phyloP scores from a whole-genome alignment of 2,797 vertebrate genomes.

The Scomberomorus guttatus region DNA sequence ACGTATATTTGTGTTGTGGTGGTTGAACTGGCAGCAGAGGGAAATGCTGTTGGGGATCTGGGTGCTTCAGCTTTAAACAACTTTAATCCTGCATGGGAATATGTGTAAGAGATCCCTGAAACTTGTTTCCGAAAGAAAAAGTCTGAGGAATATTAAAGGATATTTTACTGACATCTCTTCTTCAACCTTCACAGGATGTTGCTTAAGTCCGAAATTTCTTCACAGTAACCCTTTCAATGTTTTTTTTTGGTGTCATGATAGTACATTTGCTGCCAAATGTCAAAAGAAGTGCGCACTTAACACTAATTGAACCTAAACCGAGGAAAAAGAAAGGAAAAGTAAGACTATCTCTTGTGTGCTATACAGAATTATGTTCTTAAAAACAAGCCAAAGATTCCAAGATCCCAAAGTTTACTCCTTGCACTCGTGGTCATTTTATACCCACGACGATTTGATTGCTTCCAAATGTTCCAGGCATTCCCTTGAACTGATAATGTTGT shows the following conservation, averaged over 20 bases:
- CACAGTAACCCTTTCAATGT: too few relatives aligned
- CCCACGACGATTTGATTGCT: not conserved
- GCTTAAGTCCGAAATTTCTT: too few relatives aligned
- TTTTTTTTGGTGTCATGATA: not conserved
- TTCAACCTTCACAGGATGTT: not conserved
- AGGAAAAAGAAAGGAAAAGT: not conserved
- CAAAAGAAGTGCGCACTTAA: not conserved
- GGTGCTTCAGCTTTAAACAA: not conserved
- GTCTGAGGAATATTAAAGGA: not conserved
- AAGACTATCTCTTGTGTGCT: not conserved
- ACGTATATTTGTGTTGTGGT: not conserved
- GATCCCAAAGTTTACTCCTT: not conserved
- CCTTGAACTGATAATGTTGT: not conserved
- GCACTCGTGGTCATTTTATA: not conserved
- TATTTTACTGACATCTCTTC: not conserved
- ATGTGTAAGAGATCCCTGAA: not conserved
- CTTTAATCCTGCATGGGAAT: not conserved
- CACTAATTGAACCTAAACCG: not conserved
- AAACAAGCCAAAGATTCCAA: not conserved
- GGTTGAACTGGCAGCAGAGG: not conserved
- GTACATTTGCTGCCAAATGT: not conserved
- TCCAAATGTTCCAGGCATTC: conserved; percentile 11
- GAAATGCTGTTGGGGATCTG: not conserved
- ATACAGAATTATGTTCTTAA: not conserved
- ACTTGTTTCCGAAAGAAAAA: not conserved